These are phyloP conservation scores for Platycheirus albimanus DNA, from an alignment of 2,888 invertebrate species.

Conservation along the genomic window DNA sequence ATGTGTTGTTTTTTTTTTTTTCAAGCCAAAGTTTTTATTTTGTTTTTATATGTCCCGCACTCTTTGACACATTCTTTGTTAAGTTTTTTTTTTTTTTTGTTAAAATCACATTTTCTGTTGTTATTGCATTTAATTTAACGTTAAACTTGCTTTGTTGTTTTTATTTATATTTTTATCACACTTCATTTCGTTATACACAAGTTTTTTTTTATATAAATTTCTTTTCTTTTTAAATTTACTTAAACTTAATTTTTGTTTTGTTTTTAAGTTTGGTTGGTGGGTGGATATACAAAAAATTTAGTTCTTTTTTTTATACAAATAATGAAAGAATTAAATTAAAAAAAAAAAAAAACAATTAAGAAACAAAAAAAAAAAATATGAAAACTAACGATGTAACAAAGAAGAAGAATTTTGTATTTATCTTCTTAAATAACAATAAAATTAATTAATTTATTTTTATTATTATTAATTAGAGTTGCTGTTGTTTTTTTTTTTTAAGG, in stretches of 20 bases:
- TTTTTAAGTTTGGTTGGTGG: conserved; percentile 73
- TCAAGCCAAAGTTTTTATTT: conserved; percentile 8
- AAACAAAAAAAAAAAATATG: conserved; percentile 20
- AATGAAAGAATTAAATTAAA: conserved; percentile 28
- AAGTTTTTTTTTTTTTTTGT: conserved; percentile 28
- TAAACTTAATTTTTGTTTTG: conserved; percentile 49
- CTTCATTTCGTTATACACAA: conserved; percentile 67
- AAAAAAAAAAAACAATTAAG: conserved; percentile 27
- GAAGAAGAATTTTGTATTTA: conserved; percentile 40
- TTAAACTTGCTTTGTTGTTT: conserved; percentile 52
- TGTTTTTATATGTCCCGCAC: conserved; percentile 4
- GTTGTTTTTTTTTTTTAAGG: conserved; percentile 55
- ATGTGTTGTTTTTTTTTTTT: conserved; percentile 10
- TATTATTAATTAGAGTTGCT: conserved; percentile 13
- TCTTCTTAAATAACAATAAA: conserved; percentile 64
- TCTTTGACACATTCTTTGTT: conserved; percentile 28
- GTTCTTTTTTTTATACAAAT: conserved; percentile 55
- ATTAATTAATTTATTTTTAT: conserved; percentile 48
- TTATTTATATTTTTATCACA: conserved; percentile 61
- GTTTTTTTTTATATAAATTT: conserved; percentile 26
- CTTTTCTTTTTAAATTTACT: conserved; percentile 43
- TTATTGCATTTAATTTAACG: conserved; percentile 57
- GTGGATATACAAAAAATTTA: conserved; percentile 72
- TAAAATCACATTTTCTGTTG: conserved; percentile 63
- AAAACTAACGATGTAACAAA: conserved; percentile 54